Conservation (phyloP, 2,113 vertebrate species). For the Edolisoma coerulescens region DNA sequence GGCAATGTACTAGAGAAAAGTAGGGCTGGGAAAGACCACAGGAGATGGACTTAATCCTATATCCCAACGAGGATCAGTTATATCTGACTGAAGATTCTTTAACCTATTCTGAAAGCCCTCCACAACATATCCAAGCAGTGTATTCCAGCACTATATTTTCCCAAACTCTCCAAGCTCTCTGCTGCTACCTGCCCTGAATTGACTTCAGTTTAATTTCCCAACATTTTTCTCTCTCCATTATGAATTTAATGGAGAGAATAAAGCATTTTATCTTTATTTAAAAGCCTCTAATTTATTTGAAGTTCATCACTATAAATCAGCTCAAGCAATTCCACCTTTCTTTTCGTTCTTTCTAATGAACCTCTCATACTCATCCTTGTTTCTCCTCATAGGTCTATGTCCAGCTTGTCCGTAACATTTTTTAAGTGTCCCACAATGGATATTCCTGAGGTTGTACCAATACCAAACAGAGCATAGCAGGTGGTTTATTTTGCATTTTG, state of each 20-base stretch:
- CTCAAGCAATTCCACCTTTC: background rate
- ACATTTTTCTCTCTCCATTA: background rate
- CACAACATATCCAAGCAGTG: background rate
- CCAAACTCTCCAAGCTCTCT: background rate
- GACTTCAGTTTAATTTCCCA: background rate
- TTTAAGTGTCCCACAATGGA: background rate
- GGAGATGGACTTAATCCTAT: background rate
- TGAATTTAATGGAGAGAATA: background rate
- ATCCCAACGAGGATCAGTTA: accelerated
- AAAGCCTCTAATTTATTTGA: background rate
- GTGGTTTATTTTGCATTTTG: background rate
- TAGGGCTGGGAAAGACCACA: background rate
- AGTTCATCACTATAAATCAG: background rate
- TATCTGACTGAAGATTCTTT: background rate
- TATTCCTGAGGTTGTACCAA: background rate
- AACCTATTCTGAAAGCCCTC: background rate
- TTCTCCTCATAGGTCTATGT: background rate
- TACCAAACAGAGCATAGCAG: background rate
- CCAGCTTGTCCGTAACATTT: background rate
- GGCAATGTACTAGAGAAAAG: background rate
- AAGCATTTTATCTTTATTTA: background rate
- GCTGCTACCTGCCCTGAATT: background rate
- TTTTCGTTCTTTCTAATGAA: background rate
- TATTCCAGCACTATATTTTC: background rate
- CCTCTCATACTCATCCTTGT: background rate